Conservation (phyloP, 2,797 vertebrate species). For the Brachyalestes nurse region DNA sequence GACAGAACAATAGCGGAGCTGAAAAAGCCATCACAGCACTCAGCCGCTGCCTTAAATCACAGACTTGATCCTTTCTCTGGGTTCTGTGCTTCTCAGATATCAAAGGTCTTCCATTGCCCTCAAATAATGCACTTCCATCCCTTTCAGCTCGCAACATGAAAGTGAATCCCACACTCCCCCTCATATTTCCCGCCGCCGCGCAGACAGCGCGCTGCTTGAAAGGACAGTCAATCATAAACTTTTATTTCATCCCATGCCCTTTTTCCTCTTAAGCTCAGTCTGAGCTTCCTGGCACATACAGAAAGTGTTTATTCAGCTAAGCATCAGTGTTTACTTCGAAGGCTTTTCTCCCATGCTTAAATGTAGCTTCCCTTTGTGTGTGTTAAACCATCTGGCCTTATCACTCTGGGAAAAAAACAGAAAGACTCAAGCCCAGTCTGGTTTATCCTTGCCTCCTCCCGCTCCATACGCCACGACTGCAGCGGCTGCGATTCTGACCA, state of each 20-base stretch:
- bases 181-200: constrained; percentile 62
- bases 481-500: constrained; percentile 10
- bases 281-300: constrained; percentile 50
- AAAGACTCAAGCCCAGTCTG: constrained; percentile 53
- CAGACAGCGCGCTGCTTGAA: constrained; percentile 67
- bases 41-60: constrained; percentile 68
- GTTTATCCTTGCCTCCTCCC: constrained; percentile 31
- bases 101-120: constrained; percentile 70
- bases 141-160: constrained; percentile 75
- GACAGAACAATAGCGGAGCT: constrained; percentile 60
- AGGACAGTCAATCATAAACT: constrained; percentile 60
- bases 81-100: constrained; percentile 74
- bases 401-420: constrained; percentile 67
- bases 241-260: constrained; percentile 55
- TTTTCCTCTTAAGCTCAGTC: constrained; percentile 39
- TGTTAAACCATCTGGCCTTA: constrained; percentile 69
- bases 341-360: constrained; percentile 35
- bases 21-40: constrained; percentile 65
- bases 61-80: constrained; percentile 70
- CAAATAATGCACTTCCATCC: constrained; percentile 71
- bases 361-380: constrained; percentile 46
- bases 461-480: not conserved
- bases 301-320: constrained; percentile 51
- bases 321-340: constrained; percentile 46
- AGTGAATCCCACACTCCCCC: constrained; percentile 68